A percentile compares a stretch with the other conserved stretches of the same genome.
These are phyloP conservation scores for Trachelus tabidus DNA, from an alignment of 2,888 invertebrate species.

Conservation along the genomic window DNA sequence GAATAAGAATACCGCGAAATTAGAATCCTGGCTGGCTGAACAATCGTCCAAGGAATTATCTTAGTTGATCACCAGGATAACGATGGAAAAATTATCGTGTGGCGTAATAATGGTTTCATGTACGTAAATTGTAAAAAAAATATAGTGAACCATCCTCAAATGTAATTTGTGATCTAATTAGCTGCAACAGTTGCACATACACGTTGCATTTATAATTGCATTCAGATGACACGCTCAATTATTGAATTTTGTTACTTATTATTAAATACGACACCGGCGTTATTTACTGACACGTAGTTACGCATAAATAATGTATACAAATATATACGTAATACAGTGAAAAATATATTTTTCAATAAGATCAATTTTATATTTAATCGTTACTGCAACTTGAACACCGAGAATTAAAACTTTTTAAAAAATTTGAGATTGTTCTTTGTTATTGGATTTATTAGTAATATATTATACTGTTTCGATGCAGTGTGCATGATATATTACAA, in stretches of 20 bases:
- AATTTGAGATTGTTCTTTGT: background rate
- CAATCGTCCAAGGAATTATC: background rate
- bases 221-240: background rate
- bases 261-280: background rate
- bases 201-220: background rate
- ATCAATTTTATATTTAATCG: background rate
- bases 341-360: background rate
- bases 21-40: slow-evolving; percentile 73
- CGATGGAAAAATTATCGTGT: background rate
- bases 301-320: background rate
- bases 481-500: background rate
- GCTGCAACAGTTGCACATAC: too few relatives aligned
- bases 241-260: background rate
- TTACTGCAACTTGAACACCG: background rate
- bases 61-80: background rate
- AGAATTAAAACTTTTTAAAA: background rate
- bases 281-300: background rate
- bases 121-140: background rate
- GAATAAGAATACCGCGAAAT: slow-evolving; percentile 69
- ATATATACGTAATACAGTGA: background rate
- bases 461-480: background rate
- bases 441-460: background rate
- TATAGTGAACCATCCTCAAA: too few relatives aligned
- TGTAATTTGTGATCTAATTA: too few relatives aligned
- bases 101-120: background rate